phyloP scores from a whole-genome alignment of 2,113 vertebrate species.

The Gambusia affinis region DNA sequence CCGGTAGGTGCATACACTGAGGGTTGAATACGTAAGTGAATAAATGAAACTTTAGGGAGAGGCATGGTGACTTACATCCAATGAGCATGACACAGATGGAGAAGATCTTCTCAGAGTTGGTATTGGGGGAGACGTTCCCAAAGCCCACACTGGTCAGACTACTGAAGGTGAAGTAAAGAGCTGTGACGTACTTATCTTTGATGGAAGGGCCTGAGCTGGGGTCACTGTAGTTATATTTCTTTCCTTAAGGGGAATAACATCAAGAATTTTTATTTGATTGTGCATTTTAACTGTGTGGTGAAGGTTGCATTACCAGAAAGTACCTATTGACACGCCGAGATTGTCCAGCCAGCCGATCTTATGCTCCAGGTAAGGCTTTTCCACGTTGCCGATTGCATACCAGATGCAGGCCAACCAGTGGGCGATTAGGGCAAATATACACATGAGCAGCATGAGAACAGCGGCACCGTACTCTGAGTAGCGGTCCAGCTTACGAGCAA shows the following conservation, averaged over 20 bases:
- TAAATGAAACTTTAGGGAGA: neutral
- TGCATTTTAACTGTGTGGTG: neutral
- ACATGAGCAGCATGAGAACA: conserved; percentile 98
- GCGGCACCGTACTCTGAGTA: conserved; percentile 98
- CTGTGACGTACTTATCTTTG: conserved; percentile 99
- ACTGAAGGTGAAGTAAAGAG: conserved; percentile 99
- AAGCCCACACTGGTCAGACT: conserved; percentile 98
- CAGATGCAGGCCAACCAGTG: conserved; percentile 99
- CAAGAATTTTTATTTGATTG: neutral
- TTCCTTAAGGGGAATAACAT: conserved; percentile 75
- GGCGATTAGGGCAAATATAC: conserved; percentile 97
- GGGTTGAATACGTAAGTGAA: neutral
- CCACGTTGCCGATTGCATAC: conserved; percentile 98
- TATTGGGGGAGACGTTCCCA: conserved; percentile 98
- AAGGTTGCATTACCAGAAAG: neutral
- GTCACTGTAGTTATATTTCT: conserved; percentile 96
- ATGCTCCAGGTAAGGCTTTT: conserved; percentile 93
- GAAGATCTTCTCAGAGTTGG: conserved; percentile 99
- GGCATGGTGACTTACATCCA: conserved; percentile 88
- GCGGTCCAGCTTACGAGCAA: conserved; percentile 95
- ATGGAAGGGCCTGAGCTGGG: conserved; percentile 95
- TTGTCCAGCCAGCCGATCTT: conserved; percentile 99
- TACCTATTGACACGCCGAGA: conserved; percentile 92
- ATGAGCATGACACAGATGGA: conserved; percentile 99
- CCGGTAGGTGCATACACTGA: neutral